Evolutionary conservation across 2,888 invertebrate genomes (phyloP), one percentile per base, ranked within the genome.

Genomic region (Tetropium fuscum): DNA sequence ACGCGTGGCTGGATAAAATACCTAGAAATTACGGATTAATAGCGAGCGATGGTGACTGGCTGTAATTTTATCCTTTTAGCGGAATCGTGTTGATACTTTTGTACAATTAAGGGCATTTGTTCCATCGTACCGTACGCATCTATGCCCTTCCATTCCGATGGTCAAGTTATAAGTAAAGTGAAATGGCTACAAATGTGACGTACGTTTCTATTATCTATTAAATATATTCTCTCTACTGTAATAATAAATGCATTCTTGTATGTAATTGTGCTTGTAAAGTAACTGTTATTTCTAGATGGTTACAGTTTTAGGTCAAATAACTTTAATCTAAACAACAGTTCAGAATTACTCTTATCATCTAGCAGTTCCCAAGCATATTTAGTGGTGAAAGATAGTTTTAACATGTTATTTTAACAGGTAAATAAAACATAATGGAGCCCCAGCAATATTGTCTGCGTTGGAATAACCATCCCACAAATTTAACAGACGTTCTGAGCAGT

Each of bases 361-460:
- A 44, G 27, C 15, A 8, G 44, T 22, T 43, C 22, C 32, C 16
- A 44, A 44, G 27, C 44, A 44, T 27, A 30, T 44, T 27, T 27
- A 30, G 55, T 58, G 13, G 53, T 60, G 60, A 59, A 58, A 58
- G 53, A 20, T 2, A 11, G 38, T 43, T 22, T 53, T 58, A 61
- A 56, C 44, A 58, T 66, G 55, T 53, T 38, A 25, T 64, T 66
- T 63, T 55, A 49, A 56, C 60, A 68, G 68, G 65, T 68, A 67
- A 68, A 69, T 69, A 65, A 60, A 54, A 60, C 40, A 68, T 63
- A 60, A 78, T 78, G 78, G 78, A 90, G n/a, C n/a, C n/a, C 87
- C 94, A 94, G 87, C 94, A 94, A 87, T 95, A 94, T 86, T 94
- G 94, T 86, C 89, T 95, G 83, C 91, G 94, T 87, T 95, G 94